Evolutionary conservation across 2,888 invertebrate species (phyloP), one percentile per base, ranked within the genome.

Genomic region (Pterostichus madidus): DNA sequence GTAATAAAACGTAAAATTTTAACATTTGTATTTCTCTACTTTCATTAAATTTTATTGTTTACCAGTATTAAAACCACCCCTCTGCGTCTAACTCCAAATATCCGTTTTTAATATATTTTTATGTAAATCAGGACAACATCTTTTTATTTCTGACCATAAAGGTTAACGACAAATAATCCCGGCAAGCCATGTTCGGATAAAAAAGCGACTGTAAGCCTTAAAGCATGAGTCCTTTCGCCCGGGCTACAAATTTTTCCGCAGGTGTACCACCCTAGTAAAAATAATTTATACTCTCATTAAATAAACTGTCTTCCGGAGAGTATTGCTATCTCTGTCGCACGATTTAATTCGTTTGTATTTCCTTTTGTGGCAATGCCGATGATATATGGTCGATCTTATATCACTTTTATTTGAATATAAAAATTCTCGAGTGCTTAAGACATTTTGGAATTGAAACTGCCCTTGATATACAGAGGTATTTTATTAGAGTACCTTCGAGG

Each of bases 341-440:
- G 7, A 24, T 31, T 24, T 68, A 68, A 46, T 75, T 31, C 75
- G 44, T 49, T 73, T 49, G 15, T 46, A 46, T 49, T 46, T 73
- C 49, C 17, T 73, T 73, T 24, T 31, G 75, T 49, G 68, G 39
- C 24, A 68, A 13, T 39, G 39, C 24, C 15, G 0, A 31, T 75
- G 75, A 75, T 75, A 75, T 46, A 52, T 52, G 8, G 52, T 6
- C 8, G 31, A 75, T 49, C 49, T 52, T 75, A 75, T 52, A 49
- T 75, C 75, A 73, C 44, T 46, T 73, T 73, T 73, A 73, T 73
- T 73, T 15, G 73, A 73, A 73, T 73, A 73, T 73, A 46, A 73
- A 73, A 73, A 44, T 73, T 73, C 61, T 24, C 61, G 5, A 53
- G 13, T 39, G 39, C 39, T 13, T 53, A 53, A 53, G 53, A 53